Evolutionary conservation across 1,140 invertebrate genomes (phyloP), one percentile per base, ranked within the genome.

Genomic region (Diorhabda carinulata): DNA sequence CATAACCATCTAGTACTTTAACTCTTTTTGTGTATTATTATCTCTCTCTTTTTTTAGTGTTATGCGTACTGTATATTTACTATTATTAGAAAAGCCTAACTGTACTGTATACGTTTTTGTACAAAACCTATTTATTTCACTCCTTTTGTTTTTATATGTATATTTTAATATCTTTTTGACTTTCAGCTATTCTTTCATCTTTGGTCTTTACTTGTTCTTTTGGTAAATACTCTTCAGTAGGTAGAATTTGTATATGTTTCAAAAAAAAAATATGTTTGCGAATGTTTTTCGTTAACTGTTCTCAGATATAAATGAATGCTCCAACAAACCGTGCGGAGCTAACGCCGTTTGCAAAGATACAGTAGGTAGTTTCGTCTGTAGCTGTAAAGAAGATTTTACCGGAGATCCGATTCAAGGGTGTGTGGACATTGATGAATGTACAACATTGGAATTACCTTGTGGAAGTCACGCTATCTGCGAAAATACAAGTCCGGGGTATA

Each of bases 361-460:
- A 40, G 80, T 92, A 59, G 95, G 95, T 62, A 94, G 92, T 81
- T 96, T 90, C 78, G 83, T 87, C 72, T 97, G 94, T 82, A 85
- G 86, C 68, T 97, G 94, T 81, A 89, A 89, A 79, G 86, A 89
- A 71, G 92, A 93, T 78, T 95, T 90, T 80, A 92, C 91, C 25
- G 93, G 93, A 67, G 92, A 95, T 84, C 91, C 92, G 40, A 89
- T 88, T 79, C 87, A 87, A 78, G 91, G 90, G 71, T 96, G 94
- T 82, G 86, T 84, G 84, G 96, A 98, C 82, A 91, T 98, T 72
- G 90, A 98, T 78, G 96, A 98, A 81, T 98, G 96, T 79, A 84
- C 86, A 6, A 86, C 87, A 4, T 82, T 92, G 71, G 90, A 94
- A 68, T 91, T 87, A 74, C 90, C 95, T 2, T 98, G 96, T 80